Base-by-base conservation (phyloP, 2,797 vertebrate species). In the Oceanodroma leucorhoa region DNA sequence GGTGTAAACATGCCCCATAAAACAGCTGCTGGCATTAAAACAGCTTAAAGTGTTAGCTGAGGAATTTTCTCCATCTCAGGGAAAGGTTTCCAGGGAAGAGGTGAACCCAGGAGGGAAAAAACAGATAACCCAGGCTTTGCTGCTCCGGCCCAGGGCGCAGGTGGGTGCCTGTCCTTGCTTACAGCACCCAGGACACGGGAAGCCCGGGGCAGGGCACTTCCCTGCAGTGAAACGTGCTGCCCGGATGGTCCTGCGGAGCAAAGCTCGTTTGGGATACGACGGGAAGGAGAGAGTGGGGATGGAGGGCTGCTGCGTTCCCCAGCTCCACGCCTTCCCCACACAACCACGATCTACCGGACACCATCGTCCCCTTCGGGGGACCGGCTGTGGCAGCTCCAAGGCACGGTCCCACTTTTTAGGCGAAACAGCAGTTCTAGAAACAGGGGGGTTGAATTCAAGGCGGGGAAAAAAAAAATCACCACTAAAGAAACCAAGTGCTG, bases 401-500 rank as follows among this genome's bases (percentile, higher is more conserved):
- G 75, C 61, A 83, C 72, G 15, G 87, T 79, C 66, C 19, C 58
- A 6, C 9, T 22, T 51, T 21, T 21, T 38, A 36, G 40, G 55
- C 55, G 26, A 73, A 40, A 36, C 14, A 57, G 84, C 57, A 80
- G 45, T 27, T 91, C 53, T 61, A 58, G 83, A 84, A 93, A 81
- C 5, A 24, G 2, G 5, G 32, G 54, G 62, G 53, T 41, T 48
- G 71, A 75, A 84, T 50, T 14, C 61, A 72, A 83, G 19, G 2
- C 5, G 21, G 21, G 9, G 43, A 4, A 10, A 30, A 3, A 3
- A 87, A 15, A 95, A 72, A 58, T n/a, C 58, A 71, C 94, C 41
- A 58, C 90, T 96, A 87, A 69, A 76, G 94, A 90, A 91, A 90
- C 83, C 73, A 84, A 96, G 94, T 38, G 91, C 84, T 91, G 92